phyloP scores from a whole-genome alignment of 2,113 vertebrate genomes.

The Drymodes brunneopygia region DNA sequence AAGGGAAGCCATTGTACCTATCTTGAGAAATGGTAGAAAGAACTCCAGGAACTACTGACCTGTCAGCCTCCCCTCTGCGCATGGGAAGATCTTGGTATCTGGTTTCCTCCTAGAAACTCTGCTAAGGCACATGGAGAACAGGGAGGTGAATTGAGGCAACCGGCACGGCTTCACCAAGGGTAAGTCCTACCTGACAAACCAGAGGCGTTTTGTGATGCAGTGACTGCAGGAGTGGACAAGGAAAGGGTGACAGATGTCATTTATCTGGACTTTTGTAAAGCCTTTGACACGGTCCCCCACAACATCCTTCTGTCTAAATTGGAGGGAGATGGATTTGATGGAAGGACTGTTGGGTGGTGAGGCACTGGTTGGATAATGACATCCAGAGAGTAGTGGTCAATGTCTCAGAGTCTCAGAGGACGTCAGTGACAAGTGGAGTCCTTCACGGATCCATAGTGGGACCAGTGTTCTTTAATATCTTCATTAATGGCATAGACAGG shows the following conservation, averaged over 20 bases:
- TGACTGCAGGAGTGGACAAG: background rate
- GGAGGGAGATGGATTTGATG: background rate
- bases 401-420: background rate
- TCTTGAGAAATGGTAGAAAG: background rate
- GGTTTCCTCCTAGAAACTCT: background rate
- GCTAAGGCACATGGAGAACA: background rate
- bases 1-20: background rate
- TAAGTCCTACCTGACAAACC: background rate
- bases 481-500: background rate
- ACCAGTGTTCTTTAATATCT: background rate
- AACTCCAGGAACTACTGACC: too few species aligned
- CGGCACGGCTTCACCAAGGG: background rate
- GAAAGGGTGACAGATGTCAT: background rate
- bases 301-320: background rate
- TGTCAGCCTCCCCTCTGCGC: background rate
- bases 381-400: background rate
- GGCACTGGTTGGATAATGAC: background rate
- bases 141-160: background rate
- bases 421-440: background rate
- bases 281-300: background rate
- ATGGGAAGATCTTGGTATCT: background rate
- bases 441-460: fast-evolving
- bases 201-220: background rate
- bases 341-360: background rate
- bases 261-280: background rate